A percentile compares a stretch with the other conserved stretches of the same genome.
phyloP scores from a whole-genome alignment of 1,140 invertebrate species.

The Lineus longissimus region DNA sequence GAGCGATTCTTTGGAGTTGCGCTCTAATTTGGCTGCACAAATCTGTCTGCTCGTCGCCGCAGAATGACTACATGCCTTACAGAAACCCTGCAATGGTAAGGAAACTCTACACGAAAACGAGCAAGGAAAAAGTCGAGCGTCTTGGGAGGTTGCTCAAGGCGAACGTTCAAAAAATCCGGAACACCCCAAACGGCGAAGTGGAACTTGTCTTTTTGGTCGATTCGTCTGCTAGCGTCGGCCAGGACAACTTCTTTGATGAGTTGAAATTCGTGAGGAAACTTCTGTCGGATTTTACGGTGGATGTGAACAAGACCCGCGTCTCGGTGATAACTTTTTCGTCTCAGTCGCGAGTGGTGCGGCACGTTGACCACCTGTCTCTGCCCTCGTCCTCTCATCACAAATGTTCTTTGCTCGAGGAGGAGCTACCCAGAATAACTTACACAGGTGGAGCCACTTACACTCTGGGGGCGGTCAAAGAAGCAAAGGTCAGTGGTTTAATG shows the following conservation, averaged over 20 bases:
- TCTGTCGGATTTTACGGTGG: slow-evolving; percentile 67
- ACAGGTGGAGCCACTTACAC: slow-evolving; percentile 69
- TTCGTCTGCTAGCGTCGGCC: slow-evolving; percentile 65
- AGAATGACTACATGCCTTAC: not conserved
- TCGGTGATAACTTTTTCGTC: slow-evolving; percentile 68
- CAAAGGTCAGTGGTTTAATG: slow-evolving; percentile 57
- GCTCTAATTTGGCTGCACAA: not conserved
- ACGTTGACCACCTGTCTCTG: slow-evolving; percentile 64
- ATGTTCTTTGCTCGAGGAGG: slow-evolving; percentile 63
- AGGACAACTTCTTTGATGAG: slow-evolving; percentile 66
- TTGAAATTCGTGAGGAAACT: slow-evolving; percentile 69
- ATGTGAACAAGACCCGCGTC: slow-evolving; percentile 62
- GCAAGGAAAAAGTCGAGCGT: slow-evolving; percentile 59
- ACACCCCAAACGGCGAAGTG: slow-evolving; percentile 52
- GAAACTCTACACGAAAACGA: slow-evolving; percentile 12
- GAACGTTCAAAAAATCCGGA: slow-evolving; percentile 52
- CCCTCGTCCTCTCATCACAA: slow-evolving; percentile 58
- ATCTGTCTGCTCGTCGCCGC: not conserved
- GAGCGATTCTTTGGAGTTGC: not conserved
- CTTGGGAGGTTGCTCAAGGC: slow-evolving; percentile 59
- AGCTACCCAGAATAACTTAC: slow-evolving; percentile 63
- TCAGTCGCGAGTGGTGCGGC: slow-evolving; percentile 57
- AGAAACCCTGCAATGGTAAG: not conserved
- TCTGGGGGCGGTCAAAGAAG: slow-evolving; percentile 64
- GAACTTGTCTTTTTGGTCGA: slow-evolving; percentile 71